Evolutionary conservation across 2,888 invertebrate species (phyloP).

Genomic region (Latrodectus hesperus): DNA sequence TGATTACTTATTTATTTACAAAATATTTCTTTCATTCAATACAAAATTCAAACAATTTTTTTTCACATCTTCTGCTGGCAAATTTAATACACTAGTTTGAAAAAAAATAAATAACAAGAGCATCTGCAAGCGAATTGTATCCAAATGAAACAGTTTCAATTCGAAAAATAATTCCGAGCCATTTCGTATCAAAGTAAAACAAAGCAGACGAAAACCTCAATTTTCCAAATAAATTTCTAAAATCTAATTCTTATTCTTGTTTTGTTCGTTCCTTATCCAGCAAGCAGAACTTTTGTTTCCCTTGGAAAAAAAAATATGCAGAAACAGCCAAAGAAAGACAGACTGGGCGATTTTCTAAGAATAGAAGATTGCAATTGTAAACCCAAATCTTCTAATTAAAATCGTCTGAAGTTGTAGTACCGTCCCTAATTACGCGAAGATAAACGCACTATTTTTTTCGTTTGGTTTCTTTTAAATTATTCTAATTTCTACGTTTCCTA

Average conservation of each 20-base stretch:
- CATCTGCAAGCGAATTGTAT: too few relatives aligned
- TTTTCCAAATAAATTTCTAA: neutral
- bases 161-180: too few relatives aligned
- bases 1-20: too few relatives aligned
- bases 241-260: neutral
- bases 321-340: neutral
- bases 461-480: slow-evolving; percentile 21
- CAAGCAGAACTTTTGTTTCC: neutral
- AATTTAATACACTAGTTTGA: too few relatives aligned
- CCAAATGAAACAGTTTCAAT: too few relatives aligned
- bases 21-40: too few relatives aligned
- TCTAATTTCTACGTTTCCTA: slow-evolving; percentile 30
- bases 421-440: slow-evolving; percentile 35
- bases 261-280: neutral
- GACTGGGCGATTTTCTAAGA: neutral
- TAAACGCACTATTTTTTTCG: slow-evolving; percentile 7
- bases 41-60: too few relatives aligned
- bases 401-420: slow-evolving; percentile 6
- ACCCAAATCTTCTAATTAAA: slow-evolving; percentile 53
- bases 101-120: too few relatives aligned
- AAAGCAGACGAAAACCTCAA: neutral
- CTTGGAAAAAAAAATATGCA: neutral
- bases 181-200: neutral
- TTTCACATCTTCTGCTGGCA: too few relatives aligned
- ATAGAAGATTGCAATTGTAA: neutral